Evolutionary conservation across 2,113 vertebrate genomes (phyloP).

Genomic region (Candoia aspera): DNA sequence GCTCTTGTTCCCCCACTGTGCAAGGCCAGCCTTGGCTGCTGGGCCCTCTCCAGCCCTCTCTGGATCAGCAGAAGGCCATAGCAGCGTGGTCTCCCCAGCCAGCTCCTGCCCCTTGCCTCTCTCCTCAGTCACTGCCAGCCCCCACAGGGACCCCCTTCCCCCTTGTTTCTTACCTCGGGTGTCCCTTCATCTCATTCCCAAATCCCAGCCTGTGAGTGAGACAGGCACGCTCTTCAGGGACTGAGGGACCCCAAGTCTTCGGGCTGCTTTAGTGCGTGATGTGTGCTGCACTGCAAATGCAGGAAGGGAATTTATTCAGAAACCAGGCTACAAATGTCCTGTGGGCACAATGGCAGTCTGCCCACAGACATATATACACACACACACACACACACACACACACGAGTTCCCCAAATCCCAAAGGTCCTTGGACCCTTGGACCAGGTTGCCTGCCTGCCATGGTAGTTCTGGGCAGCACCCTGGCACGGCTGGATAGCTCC

Average conservation of each 20-base stretch:
- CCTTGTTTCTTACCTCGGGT: no score
- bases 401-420: not conserved
- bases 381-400: no score
- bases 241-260: not conserved
- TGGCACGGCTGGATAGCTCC: not conserved
- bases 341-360: not conserved
- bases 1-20: no score
- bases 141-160: not conserved
- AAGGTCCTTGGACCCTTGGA: not conserved
- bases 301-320: not conserved
- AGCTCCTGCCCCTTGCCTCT: not conserved
- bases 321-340: not conserved
- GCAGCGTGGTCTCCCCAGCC: not conserved
- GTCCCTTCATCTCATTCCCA: not conserved
- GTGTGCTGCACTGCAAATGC: not conserved
- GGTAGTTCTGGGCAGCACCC: not conserved
- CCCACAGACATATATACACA: no score
- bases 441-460: not conserved
- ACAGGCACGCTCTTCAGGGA: not conserved
- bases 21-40: not conserved
- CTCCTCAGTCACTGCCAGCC: not conserved
- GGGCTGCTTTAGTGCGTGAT: not conserved
- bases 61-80: not conserved
- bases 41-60: not conserved
- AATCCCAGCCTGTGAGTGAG: not conserved